phyloP scores from a whole-genome alignment of 2,113 vertebrate genomes.

The Cavia aperea region DNA sequence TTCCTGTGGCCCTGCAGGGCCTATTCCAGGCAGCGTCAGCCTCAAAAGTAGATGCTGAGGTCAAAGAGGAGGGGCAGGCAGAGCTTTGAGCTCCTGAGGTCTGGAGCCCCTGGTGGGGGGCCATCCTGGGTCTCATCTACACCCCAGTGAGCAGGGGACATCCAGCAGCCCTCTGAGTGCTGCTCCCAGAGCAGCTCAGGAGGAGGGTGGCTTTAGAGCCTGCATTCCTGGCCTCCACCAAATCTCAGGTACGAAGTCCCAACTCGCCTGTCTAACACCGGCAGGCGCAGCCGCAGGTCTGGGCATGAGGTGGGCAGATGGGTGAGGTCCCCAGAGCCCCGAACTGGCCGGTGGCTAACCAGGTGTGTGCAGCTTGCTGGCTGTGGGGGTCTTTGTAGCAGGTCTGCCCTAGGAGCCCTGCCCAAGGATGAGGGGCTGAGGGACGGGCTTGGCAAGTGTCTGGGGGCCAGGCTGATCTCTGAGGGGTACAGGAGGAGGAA shows the following conservation, averaged over 20 bases:
- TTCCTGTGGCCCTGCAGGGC: not conserved
- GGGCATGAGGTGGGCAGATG: slow-evolving; percentile 35
- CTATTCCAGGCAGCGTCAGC: not conserved
- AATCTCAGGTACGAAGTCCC: slow-evolving; percentile 12
- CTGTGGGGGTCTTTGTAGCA: not conserved
- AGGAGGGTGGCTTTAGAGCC: not conserved
- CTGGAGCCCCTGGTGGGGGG: not conserved
- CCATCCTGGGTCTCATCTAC: rapidly evolving
- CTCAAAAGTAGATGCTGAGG: not conserved
- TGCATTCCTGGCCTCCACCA: slow-evolving; percentile 28
- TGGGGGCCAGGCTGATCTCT: not conserved
- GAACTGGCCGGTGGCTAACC: not conserved
- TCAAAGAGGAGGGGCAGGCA: not conserved
- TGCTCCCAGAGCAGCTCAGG: not conserved
- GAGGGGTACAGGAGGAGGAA: not conserved
- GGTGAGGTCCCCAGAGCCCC: not conserved
- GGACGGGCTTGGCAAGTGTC: rapidly evolving
- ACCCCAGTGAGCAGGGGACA: not conserved
- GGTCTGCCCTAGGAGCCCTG: rapidly evolving
- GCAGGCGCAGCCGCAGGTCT: slow-evolving; percentile 33
- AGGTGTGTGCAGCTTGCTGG: not conserved
- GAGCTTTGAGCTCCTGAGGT: not conserved
- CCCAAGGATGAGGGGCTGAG: not conserved
- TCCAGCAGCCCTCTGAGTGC: rapidly evolving
- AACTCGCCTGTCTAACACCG: not conserved